These are phyloP conservation scores for Athetis lepigone DNA, from an alignment of 2,888 invertebrate genomes.

Conservation along the genomic window DNA sequence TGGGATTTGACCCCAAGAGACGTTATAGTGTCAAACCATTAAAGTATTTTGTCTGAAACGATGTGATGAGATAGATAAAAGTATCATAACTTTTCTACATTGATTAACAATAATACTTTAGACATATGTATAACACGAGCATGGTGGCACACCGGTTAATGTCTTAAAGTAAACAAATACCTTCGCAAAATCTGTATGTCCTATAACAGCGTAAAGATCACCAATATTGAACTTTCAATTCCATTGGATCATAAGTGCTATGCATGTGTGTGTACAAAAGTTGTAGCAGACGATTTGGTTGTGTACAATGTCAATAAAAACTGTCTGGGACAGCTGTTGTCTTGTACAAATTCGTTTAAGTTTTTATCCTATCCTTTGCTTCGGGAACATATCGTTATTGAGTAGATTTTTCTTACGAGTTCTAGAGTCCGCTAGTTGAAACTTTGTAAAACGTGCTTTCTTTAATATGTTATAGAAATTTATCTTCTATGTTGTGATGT, in stretches of 20 bases:
- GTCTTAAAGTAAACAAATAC: background rate
- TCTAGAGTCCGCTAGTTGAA: constrained; percentile 28
- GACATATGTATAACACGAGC: too few species aligned
- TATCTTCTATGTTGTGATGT: too few species aligned
- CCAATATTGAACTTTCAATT: background rate
- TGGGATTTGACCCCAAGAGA: too few species aligned
- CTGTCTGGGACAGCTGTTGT: constrained; percentile 51
- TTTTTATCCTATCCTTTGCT: constrained; percentile 45
- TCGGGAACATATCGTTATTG: constrained; percentile 39
- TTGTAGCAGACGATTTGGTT: constrained; percentile 39
- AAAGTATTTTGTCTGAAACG: too few species aligned
- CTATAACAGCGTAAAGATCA: background rate
- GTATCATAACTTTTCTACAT: too few species aligned
- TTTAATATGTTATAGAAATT: constrained; percentile 4
- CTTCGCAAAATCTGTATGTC: background rate
- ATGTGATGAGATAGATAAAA: too few species aligned
- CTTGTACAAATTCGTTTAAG: constrained; percentile 53
- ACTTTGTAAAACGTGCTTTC: constrained; percentile 9
- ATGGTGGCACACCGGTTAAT: too few species aligned
- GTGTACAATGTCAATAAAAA: constrained; percentile 52
- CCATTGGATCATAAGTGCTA: background rate
- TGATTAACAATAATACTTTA: too few species aligned
- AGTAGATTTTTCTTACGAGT: constrained; percentile 42
- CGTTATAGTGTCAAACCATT: too few species aligned
- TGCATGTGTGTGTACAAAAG: constrained; percentile 3